phyloP scores from a whole-genome alignment of 2,113 vertebrate species.

The Ammospiza caudacuta region DNA sequence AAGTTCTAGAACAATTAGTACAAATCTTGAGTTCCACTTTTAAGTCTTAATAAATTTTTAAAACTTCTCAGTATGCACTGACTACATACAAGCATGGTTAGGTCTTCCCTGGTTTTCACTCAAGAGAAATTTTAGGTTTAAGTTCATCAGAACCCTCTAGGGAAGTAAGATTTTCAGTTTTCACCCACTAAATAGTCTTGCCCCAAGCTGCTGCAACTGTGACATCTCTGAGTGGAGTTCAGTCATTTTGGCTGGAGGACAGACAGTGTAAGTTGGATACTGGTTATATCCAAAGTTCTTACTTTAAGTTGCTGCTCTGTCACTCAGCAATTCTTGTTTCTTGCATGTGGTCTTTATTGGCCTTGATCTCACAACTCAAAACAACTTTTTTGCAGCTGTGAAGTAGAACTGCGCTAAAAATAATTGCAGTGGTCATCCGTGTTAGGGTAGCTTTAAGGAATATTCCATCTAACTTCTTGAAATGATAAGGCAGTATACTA shows the following conservation, averaged over 20 bases:
- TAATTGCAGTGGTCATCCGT: background rate
- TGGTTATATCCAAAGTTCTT: background rate
- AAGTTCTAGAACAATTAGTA: background rate
- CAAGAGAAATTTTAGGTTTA: background rate
- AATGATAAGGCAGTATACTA: background rate
- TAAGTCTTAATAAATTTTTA: background rate
- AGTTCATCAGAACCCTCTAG: background rate
- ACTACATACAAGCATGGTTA: background rate
- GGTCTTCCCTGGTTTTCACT: background rate
- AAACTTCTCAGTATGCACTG: background rate
- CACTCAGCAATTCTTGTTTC: background rate
- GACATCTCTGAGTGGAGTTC: background rate
- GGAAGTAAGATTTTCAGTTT: background rate
- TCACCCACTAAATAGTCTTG: background rate
- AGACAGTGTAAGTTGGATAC: background rate
- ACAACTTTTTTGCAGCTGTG: background rate
- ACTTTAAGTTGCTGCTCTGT: background rate
- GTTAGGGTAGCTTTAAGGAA: background rate
- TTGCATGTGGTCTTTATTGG: background rate
- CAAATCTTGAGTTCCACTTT: background rate
- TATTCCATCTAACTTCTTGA: background rate
- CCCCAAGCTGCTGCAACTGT: background rate
- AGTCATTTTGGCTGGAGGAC: background rate
- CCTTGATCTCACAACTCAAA: background rate
- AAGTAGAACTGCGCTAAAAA: background rate